phyloP scores from a whole-genome alignment of 2,888 invertebrate species.

The Acanthosoma haemorrhoidale region DNA sequence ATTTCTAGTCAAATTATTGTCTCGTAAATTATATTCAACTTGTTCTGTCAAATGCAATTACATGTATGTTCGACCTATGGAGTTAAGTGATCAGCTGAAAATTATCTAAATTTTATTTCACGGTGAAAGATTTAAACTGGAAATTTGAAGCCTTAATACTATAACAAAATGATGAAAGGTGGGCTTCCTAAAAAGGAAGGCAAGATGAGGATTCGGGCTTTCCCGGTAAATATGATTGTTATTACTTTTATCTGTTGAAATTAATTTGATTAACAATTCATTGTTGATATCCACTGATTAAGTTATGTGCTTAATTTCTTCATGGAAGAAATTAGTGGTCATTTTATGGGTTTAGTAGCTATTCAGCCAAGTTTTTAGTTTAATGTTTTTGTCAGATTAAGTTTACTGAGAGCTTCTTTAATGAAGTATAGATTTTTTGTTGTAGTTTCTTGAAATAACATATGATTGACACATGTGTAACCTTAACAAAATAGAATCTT shows the following conservation, averaged over 20 bases:
- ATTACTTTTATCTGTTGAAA: not conserved
- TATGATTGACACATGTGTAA: conserved; percentile 12
- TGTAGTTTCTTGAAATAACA: conserved; percentile 5
- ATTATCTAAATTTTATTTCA: not conserved
- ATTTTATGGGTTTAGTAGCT: too few species aligned
- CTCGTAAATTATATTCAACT: not conserved
- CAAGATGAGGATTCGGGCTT: conserved; percentile 97
- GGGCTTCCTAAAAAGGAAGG: conserved; percentile 82
- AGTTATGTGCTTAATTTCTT: not conserved
- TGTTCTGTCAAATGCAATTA: conserved; percentile 1
- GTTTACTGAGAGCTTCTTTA: too few species aligned
- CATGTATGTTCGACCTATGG: conserved; percentile 22
- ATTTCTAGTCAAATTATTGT: conserved; percentile 2
- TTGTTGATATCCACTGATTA: not conserved
- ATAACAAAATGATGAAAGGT: conserved; percentile 47
- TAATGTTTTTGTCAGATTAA: too few species aligned
- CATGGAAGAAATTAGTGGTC: not conserved
- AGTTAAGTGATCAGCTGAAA: conserved; percentile 31
- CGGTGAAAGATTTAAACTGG: not conserved
- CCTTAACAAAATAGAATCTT: conserved; percentile 7
- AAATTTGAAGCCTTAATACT: conserved; percentile 8
- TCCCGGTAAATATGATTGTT: conserved; percentile 67
- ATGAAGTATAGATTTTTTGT: not conserved
- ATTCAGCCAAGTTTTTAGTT: too few species aligned
- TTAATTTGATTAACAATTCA: not conserved